A percentile compares a stretch with the other conserved stretches of the same genome.
Conservation (phyloP, 1,140 invertebrate genomes). For the Wiebesia pumilae region DNA sequence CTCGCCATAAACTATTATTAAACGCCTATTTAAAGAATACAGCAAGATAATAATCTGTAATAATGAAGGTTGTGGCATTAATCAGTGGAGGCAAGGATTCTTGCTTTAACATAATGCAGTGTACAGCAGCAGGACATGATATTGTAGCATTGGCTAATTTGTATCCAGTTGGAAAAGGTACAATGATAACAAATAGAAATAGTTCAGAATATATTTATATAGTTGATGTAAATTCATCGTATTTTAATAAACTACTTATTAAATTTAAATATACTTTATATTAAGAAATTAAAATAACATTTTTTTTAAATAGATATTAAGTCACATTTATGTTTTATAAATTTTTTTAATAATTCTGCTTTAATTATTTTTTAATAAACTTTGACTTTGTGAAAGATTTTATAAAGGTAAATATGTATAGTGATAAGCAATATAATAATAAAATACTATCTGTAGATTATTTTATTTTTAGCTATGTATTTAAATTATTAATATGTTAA, state of each 20-base stretch:
- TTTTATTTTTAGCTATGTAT: background rate
- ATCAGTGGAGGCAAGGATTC: conserved; percentile 99
- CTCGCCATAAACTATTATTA: conserved; percentile 45
- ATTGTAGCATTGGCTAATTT: conserved; percentile 98
- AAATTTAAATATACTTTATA: background rate
- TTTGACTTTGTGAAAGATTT: no score
- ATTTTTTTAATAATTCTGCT: no score
- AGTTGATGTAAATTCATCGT: no score
- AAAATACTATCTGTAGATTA: background rate
- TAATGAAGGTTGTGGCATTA: conserved; percentile 92
- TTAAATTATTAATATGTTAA: background rate
- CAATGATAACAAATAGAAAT: background rate
- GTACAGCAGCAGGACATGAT: conserved; percentile 95
- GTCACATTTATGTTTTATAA: no score
- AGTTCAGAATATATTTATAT: background rate
- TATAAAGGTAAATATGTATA: no score
- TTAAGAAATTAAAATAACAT: background rate
- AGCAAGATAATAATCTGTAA: conserved; percentile 56
- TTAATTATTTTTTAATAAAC: no score
- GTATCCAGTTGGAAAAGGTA: conserved; percentile 89
- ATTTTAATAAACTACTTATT: background rate
- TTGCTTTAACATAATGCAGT: conserved; percentile 99
- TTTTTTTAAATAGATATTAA: no score
- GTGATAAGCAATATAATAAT: no score
- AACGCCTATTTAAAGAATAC: background rate